phyloP scores from a whole-genome alignment of 2,797 vertebrate genomes.

The Sternarchorhynchus goeldii region DNA sequence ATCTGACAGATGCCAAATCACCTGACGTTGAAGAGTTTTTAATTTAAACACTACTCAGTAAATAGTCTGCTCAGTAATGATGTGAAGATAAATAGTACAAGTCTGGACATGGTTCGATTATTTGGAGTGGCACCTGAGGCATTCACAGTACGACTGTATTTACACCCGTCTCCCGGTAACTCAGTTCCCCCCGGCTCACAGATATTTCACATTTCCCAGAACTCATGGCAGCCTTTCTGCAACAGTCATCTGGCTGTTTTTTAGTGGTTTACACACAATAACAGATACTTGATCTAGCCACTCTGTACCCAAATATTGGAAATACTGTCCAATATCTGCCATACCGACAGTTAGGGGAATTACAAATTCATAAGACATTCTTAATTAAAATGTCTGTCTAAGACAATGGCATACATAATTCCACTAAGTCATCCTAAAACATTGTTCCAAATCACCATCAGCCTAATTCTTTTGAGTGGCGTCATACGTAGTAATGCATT shows the following conservation, averaged over 20 bases:
- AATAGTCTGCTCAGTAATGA: conserved; percentile 57
- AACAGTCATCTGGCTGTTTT: conserved; percentile 46
- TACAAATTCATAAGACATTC: conserved; percentile 21
- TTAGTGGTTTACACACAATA: conserved; percentile 53
- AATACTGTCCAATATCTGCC: conserved; percentile 36
- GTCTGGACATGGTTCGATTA: conserved; percentile 47
- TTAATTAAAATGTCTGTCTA: background rate
- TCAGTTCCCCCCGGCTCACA: conserved; percentile 48
- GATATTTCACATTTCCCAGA: conserved; percentile 53
- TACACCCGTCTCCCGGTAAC: conserved; percentile 47
- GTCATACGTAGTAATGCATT: background rate
- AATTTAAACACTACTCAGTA: conserved; percentile 59
- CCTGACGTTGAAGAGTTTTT: conserved; percentile 60
- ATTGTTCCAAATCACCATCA: conserved; percentile 36
- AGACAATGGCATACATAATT: conserved; percentile 29
- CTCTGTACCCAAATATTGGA: conserved; percentile 18
- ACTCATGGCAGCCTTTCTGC: conserved; percentile 43
- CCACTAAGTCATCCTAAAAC: background rate
- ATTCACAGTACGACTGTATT: conserved; percentile 50
- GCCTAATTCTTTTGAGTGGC: conserved; percentile 22
- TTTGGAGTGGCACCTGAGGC: conserved; percentile 41
- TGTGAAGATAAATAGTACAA: conserved; percentile 49
- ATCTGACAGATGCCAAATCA: conserved; percentile 52
- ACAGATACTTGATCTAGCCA: conserved; percentile 48
- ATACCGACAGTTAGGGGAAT: conserved; percentile 20